Conservation (phyloP, 2,888 invertebrate species). For the Dicycla oo region DNA sequence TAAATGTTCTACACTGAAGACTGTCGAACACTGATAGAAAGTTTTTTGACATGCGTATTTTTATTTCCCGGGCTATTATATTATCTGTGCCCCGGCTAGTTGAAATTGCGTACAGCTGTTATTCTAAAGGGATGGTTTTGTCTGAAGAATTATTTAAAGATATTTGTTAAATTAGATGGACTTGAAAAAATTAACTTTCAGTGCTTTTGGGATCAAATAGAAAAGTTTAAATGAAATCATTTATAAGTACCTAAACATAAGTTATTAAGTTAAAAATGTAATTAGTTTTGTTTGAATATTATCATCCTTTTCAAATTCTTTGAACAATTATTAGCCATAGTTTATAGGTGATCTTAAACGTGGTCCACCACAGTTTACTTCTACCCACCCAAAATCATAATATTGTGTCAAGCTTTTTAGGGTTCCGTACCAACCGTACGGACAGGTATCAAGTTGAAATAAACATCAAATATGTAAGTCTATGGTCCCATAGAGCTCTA, state of each 20-base stretch:
- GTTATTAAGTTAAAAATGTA: neutral
- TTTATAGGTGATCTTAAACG: neutral
- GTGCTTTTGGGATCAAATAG: neutral
- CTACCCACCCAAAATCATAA: neutral
- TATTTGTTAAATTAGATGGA: constrained; percentile 12
- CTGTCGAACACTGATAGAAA: constrained; percentile 7
- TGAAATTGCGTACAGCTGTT: constrained; percentile 12
- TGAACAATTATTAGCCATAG: neutral
- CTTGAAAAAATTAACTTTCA: constrained; percentile 1
- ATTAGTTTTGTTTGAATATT: constrained; percentile 8
- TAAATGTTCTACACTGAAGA: constrained; percentile 11
- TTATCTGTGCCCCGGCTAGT: neutral
- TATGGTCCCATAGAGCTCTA: too few relatives aligned
- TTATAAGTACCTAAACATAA: neutral
- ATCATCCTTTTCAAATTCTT: neutral
- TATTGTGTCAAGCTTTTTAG: neutral
- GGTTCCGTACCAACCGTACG: too few relatives aligned
- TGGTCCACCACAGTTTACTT: neutral
- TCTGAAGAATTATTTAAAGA: constrained; percentile 31
- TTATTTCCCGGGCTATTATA: constrained; percentile 10
- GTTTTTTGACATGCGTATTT: constrained; percentile 42
- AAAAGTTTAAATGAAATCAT: neutral
- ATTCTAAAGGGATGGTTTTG: constrained; percentile 23
- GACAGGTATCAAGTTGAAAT: too few relatives aligned
- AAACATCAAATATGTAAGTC: too few relatives aligned